Evolutionary conservation across 2,797 vertebrate species (phyloP).

Genomic region (Geotrypetes seraphini): DNA sequence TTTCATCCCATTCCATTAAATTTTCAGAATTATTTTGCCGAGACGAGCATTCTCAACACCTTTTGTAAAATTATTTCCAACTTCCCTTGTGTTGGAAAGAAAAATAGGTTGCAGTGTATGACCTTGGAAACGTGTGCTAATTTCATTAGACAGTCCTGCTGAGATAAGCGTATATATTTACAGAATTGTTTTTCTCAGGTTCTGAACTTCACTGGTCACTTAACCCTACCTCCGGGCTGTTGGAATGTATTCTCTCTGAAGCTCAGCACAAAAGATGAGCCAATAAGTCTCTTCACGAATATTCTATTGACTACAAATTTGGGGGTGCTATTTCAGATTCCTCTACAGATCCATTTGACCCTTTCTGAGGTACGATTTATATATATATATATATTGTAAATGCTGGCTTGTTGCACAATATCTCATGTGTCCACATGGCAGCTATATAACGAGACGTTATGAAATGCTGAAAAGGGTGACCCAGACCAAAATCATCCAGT

Average conservation of each 20-base stretch:
- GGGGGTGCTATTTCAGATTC: conserved; percentile 70
- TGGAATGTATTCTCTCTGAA: conserved; percentile 82
- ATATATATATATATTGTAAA: not conserved
- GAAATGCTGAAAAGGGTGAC: too few species aligned
- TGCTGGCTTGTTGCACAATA: not conserved
- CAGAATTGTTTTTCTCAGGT: conserved; percentile 75
- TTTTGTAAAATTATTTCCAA: too few species aligned
- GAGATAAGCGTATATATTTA: too few species aligned
- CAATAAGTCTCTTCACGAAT: conserved; percentile 59
- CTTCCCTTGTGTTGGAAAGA: too few species aligned
- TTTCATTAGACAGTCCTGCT: too few species aligned
- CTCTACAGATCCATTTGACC: conserved; percentile 64
- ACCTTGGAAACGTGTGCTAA: too few species aligned
- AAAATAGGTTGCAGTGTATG: too few species aligned
- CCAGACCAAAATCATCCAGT: too few species aligned
- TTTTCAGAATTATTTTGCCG: too few species aligned
- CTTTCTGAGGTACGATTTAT: conserved; percentile 60
- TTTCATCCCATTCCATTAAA: too few species aligned
- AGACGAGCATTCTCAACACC: too few species aligned
- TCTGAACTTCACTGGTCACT: conserved; percentile 69
- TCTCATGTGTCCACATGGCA: not conserved
- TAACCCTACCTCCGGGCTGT: conserved; percentile 73
- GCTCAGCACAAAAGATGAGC: conserved; percentile 59
- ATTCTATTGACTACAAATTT: conserved; percentile 72
- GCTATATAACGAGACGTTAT: too few species aligned